These are phyloP conservation scores for Luehdorfia chinensis DNA, from an alignment of 1,140 invertebrate genomes.

Conservation along the genomic window DNA sequence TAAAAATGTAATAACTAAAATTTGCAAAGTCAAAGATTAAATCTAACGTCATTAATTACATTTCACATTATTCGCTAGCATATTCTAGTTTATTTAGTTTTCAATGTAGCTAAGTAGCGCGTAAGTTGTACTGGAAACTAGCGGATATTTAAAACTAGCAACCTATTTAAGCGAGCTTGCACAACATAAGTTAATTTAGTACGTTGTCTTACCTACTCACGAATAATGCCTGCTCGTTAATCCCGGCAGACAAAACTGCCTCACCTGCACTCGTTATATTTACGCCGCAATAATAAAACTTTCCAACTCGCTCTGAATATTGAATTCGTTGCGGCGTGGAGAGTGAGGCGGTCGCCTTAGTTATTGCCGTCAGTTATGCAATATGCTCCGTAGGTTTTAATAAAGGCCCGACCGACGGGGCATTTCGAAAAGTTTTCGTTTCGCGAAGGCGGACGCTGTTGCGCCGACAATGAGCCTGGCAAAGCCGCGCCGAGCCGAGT, in stretches of 20 bases:
- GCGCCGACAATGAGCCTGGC: slow-evolving; percentile 54
- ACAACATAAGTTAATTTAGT: slow-evolving; percentile 59
- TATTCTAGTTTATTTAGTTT: too few species aligned
- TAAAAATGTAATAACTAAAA: too few species aligned
- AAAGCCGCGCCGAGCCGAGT: slow-evolving; percentile 43
- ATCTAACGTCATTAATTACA: too few species aligned
- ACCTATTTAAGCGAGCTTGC: slow-evolving; percentile 48
- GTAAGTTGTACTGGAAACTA: not conserved
- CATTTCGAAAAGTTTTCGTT: slow-evolving; percentile 70
- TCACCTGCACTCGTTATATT: slow-evolving; percentile 75
- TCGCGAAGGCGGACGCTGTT: slow-evolving; percentile 61
- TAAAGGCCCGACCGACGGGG: slow-evolving; percentile 59
- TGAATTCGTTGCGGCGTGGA: slow-evolving; percentile 60
- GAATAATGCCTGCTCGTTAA: slow-evolving; percentile 57
- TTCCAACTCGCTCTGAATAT: slow-evolving; percentile 70
- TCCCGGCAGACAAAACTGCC: slow-evolving; percentile 61
- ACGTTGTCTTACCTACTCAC: slow-evolving; percentile 43
- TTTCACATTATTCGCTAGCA: too few species aligned
- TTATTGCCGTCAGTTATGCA: slow-evolving; percentile 72
- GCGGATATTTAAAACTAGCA: slow-evolving; percentile 43
- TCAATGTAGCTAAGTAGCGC: too few species aligned
- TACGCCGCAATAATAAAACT: slow-evolving; percentile 75
- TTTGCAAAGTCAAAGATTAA: too few species aligned
- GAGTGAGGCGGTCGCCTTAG: slow-evolving; percentile 61
- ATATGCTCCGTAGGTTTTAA: slow-evolving; percentile 71